Evolutionary conservation across 1,140 invertebrate genomes (phyloP), one percentile per base, ranked within the genome.

Genomic region (Drosophila azteca): DNA sequence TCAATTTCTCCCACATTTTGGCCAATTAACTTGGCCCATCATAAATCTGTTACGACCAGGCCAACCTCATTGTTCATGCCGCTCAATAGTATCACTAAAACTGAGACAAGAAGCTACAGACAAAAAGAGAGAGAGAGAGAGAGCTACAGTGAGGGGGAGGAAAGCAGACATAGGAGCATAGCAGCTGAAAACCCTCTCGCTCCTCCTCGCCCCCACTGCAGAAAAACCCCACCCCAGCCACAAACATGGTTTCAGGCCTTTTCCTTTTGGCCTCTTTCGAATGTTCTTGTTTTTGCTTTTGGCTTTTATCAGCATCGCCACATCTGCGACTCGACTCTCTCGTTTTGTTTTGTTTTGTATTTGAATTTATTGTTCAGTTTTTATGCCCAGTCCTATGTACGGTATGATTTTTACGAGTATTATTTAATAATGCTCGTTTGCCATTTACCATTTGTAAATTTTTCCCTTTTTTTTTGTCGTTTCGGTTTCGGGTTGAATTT

Each of bases 1-100:
- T 35, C 51, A 44, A 49, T 64, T 64, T 64, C 44, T 49, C 46
- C 39, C 35, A 61, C 44, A 51, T 61, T 77, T 61, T 68, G 44
- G 63, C 64, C 72, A 77, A 77, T 77, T 76, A 77, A 65, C 59
- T 77, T 70, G 49, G 55, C 59, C 58, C 64, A 60, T 77, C 74
- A 46, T 55, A 64, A 63, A 70, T 77, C 75, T 77, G 57, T 50
- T 61, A 48, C 39, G 62, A 62, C 31, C 31, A 35, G 46, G 48
- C 62, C 29, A 31, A 24, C 46, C 62, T 46, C 48, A 61, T 67
- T 65, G 29, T 43, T 60, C 46, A 57, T 17, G 6, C 20, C 50
- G 41, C 15, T 48, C 15, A 48, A 20, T 22, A 22, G 31, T 26
- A 11, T 2, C 31, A 11, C 17, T 20, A 15, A n/a, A 24, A 50